Percentiles rank a stretch among this genome's conserved stretches.
phyloP scores from a whole-genome alignment of 2,888 invertebrate genomes.

The Scaptomyza polygonia region DNA sequence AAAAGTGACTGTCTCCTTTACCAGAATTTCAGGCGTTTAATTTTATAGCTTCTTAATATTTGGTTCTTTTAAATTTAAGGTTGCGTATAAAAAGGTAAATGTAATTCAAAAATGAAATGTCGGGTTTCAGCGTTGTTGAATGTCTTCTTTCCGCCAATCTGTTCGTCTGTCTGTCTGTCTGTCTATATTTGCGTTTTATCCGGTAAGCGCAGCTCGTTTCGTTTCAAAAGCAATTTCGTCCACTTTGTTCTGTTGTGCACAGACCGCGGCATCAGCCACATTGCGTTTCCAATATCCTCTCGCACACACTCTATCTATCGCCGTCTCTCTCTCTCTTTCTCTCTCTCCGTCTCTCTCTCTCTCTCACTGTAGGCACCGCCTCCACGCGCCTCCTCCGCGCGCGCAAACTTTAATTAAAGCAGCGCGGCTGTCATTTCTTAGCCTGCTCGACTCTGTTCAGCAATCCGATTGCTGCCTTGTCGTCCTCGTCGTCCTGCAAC shows the following conservation, averaged over 20 bases:
- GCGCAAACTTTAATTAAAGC: constrained; percentile 73
- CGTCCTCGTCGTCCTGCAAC: constrained; percentile 46
- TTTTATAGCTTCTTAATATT: constrained; percentile 40
- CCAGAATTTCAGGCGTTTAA: constrained; percentile 55
- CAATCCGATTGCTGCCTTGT: constrained; percentile 5
- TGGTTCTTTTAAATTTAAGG: too few relatives aligned
- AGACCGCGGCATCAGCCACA: constrained; percentile 77
- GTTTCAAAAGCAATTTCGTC: constrained; percentile 78
- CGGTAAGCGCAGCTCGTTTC: constrained; percentile 51
- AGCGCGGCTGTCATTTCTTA: constrained; percentile 76
- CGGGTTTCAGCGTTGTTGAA: constrained; percentile 14
- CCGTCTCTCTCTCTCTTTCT: not conserved
- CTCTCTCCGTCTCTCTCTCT: not conserved
- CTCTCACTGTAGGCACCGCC: constrained; percentile 28
- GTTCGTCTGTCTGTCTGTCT: not conserved
- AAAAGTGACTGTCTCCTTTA: constrained; percentile 43
- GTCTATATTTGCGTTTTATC: constrained; percentile 26
- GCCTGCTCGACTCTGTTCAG: constrained; percentile 31
- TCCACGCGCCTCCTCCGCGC: constrained; percentile 61
- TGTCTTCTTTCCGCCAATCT: not conserved
- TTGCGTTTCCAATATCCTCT: constrained; percentile 74
- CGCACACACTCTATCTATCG: not conserved
- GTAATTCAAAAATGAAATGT: constrained; percentile 66
- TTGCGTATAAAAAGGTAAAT: constrained; percentile 62
- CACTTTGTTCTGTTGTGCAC: constrained; percentile 78